Evolutionary conservation across 2,888 invertebrate species (phyloP).

Genomic region (Syritta pipiens): DNA sequence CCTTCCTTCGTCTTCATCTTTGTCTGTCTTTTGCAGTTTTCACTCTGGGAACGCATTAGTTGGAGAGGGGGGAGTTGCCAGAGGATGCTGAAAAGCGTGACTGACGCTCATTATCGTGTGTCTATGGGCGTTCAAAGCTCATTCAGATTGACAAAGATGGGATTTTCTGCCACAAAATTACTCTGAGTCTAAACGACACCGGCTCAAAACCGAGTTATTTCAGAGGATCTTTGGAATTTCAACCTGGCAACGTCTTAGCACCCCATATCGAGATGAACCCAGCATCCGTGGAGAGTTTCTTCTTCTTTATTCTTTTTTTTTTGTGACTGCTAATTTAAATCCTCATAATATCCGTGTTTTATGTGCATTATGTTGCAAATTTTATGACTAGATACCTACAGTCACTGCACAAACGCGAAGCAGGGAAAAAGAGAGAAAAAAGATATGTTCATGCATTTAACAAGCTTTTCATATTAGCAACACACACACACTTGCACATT

Average conservation of each 20-base stretch:
- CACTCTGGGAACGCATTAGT: no score
- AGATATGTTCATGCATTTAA: conserved; percentile 30
- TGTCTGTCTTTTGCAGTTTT: no score
- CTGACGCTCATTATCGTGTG: no score
- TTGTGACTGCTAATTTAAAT: conserved; percentile 44
- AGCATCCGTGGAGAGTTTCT: conserved; percentile 12
- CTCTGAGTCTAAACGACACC: no score
- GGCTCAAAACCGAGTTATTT: no score
- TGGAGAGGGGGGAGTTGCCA: no score
- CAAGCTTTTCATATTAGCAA: conserved; percentile 54
- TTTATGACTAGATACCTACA: conserved; percentile 41
- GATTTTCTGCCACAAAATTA: no score
- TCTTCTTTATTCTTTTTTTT: conserved; percentile 20
- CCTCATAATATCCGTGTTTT: conserved; percentile 61
- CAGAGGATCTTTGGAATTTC: neutral
- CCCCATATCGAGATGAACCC: neutral
- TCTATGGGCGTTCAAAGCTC: no score
- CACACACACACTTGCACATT: neutral
- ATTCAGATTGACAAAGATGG: no score
- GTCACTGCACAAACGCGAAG: conserved; percentile 13
- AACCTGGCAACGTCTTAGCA: conserved; percentile 22
- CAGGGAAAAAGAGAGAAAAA: neutral
- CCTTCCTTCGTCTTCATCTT: no score
- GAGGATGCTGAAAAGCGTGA: no score
- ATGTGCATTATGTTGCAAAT: conserved; percentile 62